A percentile compares a stretch with the other conserved stretches of the same genome.
Evolutionary conservation across 2,888 invertebrate species (phyloP).

Genomic region (Oscheius myriophilus): DNA sequence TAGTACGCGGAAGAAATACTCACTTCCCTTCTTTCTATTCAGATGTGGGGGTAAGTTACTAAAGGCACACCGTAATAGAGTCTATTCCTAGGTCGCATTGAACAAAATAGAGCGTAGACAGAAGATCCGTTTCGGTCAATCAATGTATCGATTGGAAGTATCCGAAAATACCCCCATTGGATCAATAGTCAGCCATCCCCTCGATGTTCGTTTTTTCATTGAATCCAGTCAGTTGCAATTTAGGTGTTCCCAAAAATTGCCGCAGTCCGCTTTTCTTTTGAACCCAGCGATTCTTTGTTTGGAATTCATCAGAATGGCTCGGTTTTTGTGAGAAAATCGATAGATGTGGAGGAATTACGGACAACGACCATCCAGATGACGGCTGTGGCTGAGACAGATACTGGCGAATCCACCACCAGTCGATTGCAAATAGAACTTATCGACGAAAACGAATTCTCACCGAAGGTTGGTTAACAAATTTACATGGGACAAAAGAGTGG

Average conservation of each 20-base stretch:
- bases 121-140: conserved; percentile 55
- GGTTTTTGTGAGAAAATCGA: conserved; percentile 38
- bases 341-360: conserved; percentile 27
- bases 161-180: conserved; percentile 57
- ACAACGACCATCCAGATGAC: conserved; percentile 25
- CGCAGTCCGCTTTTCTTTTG: conserved; percentile 30
- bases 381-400: conserved; percentile 25
- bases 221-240: no score
- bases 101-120: conserved; percentile 34
- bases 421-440: conserved; percentile 42
- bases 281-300: conserved; percentile 35
- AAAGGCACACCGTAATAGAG: not conserved
- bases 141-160: conserved; percentile 59
- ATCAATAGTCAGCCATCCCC: conserved; percentile 39
- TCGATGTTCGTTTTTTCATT: conserved; percentile 19
- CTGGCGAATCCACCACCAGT: conserved; percentile 37
- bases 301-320: conserved; percentile 60
- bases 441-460: conserved; percentile 65
- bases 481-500: not conserved
- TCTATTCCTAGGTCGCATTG: conserved; percentile 40
- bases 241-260: conserved; percentile 22
- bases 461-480: conserved; percentile 45
- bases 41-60: conserved; percentile 60
- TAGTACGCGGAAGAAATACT: conserved; percentile 62
- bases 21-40: conserved; percentile 59